Percentiles rank a stretch among this genome's conserved stretches.
Conservation (phyloP, 2,888 invertebrate genomes). For the Lepidochrysops patricia region DNA sequence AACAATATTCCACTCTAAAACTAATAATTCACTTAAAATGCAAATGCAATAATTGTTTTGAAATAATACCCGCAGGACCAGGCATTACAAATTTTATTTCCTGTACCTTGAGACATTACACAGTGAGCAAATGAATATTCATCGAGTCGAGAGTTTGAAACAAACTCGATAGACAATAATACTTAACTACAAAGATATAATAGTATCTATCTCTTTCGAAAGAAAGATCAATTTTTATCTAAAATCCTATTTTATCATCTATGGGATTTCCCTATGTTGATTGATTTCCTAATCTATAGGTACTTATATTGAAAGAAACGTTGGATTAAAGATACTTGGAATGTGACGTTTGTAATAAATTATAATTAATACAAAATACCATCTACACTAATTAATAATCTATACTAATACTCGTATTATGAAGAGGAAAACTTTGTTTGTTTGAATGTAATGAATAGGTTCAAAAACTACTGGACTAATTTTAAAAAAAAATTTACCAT, state of each 20-base stretch:
- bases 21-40: background rate
- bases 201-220: background rate
- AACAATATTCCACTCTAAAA: background rate
- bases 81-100: conserved; percentile 6
- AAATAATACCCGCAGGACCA: background rate
- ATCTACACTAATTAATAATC: too few relatives aligned
- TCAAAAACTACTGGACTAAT: too few relatives aligned
- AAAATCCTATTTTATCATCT: background rate
- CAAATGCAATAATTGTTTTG: conserved; percentile 1
- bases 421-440: too few relatives aligned
- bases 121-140: conserved; percentile 13
- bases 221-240: background rate
- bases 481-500: too few relatives aligned
- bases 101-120: conserved; percentile 10
- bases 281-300: too few relatives aligned
- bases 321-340: too few relatives aligned
- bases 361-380: too few relatives aligned
- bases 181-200: background rate
- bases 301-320: too few relatives aligned
- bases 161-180: background rate
- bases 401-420: too few relatives aligned
- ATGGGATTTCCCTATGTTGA: background rate
- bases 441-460: too few relatives aligned
- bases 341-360: too few relatives aligned
- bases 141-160: conserved; percentile 4